phyloP scores from a whole-genome alignment of 2,888 invertebrate species.

The Atherix ibis region DNA sequence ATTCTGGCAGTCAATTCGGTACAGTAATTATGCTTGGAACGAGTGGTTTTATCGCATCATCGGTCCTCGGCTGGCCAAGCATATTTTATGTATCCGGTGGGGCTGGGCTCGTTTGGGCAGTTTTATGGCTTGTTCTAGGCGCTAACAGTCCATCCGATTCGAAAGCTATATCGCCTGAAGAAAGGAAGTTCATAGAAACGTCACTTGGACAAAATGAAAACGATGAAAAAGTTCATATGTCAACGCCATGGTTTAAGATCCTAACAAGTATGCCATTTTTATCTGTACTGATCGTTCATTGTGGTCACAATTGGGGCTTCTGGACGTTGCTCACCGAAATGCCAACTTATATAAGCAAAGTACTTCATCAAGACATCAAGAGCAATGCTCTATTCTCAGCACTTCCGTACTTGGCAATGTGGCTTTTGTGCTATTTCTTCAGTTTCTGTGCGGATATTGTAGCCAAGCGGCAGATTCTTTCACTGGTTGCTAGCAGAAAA shows the following conservation, averaged over 20 bases:
- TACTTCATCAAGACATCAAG: conserved; percentile 54
- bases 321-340: conserved; percentile 71
- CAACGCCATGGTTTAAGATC: conserved; percentile 60
- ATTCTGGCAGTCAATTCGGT: conserved; percentile 62
- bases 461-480: conserved; percentile 22
- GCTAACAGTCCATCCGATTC: conserved; percentile 46
- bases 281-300: conserved; percentile 54
- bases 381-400: conserved; percentile 53
- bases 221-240: conserved; percentile 15
- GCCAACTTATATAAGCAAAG: conserved; percentile 60
- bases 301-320: conserved; percentile 62
- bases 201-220: conserved; percentile 35
- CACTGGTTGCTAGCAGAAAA: conserved; percentile 31
- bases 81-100: conserved; percentile 60
- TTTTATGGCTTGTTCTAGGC: conserved; percentile 44
- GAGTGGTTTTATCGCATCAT: conserved; percentile 55
- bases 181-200: conserved; percentile 50
- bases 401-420: conserved; percentile 58
- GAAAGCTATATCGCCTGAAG: conserved; percentile 43
- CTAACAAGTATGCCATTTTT: conserved; percentile 60
- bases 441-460: conserved; percentile 45
- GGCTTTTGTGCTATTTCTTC: conserved; percentile 52
- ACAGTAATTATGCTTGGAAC: conserved; percentile 56
- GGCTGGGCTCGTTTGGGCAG: conserved; percentile 43
- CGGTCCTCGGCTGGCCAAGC: conserved; percentile 56